Conservation (phyloP, 2,888 invertebrate genomes). For the Eupithecia abbreviata region DNA sequence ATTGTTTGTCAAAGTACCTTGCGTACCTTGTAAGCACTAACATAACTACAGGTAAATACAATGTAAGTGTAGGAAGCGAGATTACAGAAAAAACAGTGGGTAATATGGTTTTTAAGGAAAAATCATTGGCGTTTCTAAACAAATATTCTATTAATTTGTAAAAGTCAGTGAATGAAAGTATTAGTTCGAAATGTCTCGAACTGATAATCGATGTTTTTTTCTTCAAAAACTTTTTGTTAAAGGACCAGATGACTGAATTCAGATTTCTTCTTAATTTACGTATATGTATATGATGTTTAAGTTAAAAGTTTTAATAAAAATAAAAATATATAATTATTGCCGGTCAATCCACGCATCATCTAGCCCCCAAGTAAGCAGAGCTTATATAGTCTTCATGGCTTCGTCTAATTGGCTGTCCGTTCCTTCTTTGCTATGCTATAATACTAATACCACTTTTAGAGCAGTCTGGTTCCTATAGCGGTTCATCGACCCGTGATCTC, state of each 20-base stretch:
- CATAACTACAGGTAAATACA: not conserved
- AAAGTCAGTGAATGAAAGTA: not conserved
- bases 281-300: not conserved
- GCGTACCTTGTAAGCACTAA: not conserved
- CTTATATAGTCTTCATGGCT: not conserved
- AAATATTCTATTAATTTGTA: not conserved
- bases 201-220: not conserved
- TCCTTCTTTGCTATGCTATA: not conserved
- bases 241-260: not conserved
- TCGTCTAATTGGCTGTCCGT: not conserved
- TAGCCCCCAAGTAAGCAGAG: not conserved
- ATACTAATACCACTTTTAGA: not conserved
- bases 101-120: not conserved
- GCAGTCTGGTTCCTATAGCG: not conserved
- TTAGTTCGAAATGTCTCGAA: not conserved
- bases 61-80: not conserved
- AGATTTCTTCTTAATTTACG: not conserved
- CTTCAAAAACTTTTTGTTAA: not conserved
- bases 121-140: not conserved
- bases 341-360: not conserved
- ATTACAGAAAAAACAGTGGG: not conserved
- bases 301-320: not conserved
- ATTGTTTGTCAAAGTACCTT: not conserved
- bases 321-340: not conserved
- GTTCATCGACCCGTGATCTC: conserved; percentile 8